A percentile compares a stretch with the other conserved stretches of the same genome.
Conservation (phyloP, 2,113 vertebrate species). For the Hyaena hyaena region DNA sequence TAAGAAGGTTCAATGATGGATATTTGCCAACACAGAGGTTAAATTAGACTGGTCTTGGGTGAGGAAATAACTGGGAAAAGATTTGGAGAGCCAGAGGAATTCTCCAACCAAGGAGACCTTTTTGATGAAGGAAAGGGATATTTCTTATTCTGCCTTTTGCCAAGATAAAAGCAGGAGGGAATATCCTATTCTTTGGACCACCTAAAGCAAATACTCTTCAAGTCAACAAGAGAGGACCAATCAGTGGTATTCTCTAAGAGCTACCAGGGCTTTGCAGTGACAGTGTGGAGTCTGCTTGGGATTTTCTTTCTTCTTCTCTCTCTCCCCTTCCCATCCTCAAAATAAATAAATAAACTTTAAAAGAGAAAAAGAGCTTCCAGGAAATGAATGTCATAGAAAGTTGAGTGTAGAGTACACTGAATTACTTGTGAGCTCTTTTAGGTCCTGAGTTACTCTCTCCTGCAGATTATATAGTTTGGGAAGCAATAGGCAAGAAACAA, state of each 20-base stretch:
- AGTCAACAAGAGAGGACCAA: background rate
- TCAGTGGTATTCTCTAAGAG: background rate
- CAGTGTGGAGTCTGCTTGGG: too few relatives aligned
- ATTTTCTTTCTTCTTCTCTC: too few relatives aligned
- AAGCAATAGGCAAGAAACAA: background rate
- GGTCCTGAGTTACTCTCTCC: background rate
- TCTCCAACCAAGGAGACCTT: background rate
- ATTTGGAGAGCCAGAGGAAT: background rate
- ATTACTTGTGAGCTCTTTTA: background rate
- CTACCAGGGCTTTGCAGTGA: too few relatives aligned
- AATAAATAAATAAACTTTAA: too few relatives aligned
- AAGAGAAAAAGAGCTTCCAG: background rate
- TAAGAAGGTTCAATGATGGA: background rate
- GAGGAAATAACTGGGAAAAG: background rate
- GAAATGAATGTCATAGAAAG: background rate
- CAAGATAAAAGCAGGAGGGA: background rate
- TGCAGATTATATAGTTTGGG: background rate
- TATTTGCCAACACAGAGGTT: background rate
- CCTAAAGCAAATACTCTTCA: background rate
- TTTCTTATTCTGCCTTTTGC: background rate
- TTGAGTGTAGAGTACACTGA: background rate
- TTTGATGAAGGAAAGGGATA: background rate
- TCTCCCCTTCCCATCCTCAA: too few relatives aligned
- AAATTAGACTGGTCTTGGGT: background rate
- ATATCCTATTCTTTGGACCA: background rate